Evolutionary conservation across 2,888 invertebrate genomes (phyloP), one percentile per base, ranked within the genome.

Genomic region (Malachius bipustulatus): DNA sequence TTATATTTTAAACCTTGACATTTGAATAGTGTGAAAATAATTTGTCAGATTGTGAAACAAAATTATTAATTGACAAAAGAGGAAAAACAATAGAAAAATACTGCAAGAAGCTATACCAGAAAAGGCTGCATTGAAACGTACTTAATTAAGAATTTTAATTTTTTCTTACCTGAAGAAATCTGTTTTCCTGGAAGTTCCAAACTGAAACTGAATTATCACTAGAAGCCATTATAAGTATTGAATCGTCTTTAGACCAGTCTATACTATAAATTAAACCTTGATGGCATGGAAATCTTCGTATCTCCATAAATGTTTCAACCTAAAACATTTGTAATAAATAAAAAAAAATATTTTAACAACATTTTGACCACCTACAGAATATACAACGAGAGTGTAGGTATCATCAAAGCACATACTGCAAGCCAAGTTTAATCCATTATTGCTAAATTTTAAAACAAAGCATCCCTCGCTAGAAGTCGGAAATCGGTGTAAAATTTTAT

Each of bases 251-350:
- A 9, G 67, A 72, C 80, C 80, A 82, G 43, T 64, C 60, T 12
- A 81, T 50, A 39, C 70, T 68, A 53, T 82, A 80, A 30, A 81
- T 67, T 34, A 80, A 64, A 14, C 72, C 74, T 52, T 70, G 69
- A 52, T 79, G 78, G 9, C 72, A 71, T 14, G 58, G 50, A 31
- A 75, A 63, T 42, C 59, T 60, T 15, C 40, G 45, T 35, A 51
- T 37, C 46, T 54, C 52, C 41, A 52, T 47, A 38, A 48, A 47
- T 13, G 47, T 39, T 14, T 40, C 32, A 4, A 51, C 45, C 50
- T 52, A 41, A 35, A 43, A 47, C 19, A 30, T 28, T n/a, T n/a
- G n/a, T n/a, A n/a, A n/a, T 24, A 31, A n/a, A n/a, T n/a, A n/a
- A n/a, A n/a, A n/a, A 24, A 24, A 24, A n/a, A 9, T 24, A 35